A percentile compares a stretch with the other conserved stretches of the same genome.
phyloP scores from a whole-genome alignment of 2,113 vertebrate species.

The Thinocorus orbignyianus region DNA sequence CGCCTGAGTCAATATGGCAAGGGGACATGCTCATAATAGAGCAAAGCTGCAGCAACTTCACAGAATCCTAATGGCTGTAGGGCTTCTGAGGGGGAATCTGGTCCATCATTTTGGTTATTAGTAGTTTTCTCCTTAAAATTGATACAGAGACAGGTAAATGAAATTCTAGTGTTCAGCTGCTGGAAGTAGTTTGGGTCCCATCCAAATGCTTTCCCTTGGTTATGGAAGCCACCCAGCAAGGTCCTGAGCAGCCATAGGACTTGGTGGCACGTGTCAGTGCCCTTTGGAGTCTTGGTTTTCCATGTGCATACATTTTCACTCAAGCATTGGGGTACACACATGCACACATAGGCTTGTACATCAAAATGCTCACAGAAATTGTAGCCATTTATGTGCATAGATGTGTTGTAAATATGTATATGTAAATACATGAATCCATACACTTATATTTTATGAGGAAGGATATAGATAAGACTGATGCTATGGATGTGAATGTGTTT shows the following conservation, averaged over 20 bases:
- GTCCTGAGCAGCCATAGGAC: background rate
- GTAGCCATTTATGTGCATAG: background rate
- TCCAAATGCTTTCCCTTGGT: background rate
- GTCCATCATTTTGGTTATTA: background rate
- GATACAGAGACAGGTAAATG: background rate
- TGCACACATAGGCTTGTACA: background rate
- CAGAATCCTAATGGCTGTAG: background rate
- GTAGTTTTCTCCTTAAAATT: background rate
- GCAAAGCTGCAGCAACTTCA: background rate
- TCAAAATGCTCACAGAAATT: background rate
- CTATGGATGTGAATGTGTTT: background rate
- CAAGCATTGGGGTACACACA: background rate
- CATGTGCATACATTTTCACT: background rate
- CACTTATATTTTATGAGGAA: background rate
- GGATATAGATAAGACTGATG: background rate
- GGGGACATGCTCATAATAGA: background rate
- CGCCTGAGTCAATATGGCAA: slow-evolving; percentile 5
- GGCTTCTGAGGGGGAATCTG: background rate
- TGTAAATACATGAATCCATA: background rate
- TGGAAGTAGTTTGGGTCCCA: background rate
- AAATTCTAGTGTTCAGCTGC: background rate
- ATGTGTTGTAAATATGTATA: rapidly evolving
- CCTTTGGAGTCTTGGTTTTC: background rate
- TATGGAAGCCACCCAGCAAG: background rate
- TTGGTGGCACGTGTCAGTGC: rapidly evolving